Evolutionary conservation across 2,113 vertebrate species (phyloP).

Genomic region (Colinus virginianus): DNA sequence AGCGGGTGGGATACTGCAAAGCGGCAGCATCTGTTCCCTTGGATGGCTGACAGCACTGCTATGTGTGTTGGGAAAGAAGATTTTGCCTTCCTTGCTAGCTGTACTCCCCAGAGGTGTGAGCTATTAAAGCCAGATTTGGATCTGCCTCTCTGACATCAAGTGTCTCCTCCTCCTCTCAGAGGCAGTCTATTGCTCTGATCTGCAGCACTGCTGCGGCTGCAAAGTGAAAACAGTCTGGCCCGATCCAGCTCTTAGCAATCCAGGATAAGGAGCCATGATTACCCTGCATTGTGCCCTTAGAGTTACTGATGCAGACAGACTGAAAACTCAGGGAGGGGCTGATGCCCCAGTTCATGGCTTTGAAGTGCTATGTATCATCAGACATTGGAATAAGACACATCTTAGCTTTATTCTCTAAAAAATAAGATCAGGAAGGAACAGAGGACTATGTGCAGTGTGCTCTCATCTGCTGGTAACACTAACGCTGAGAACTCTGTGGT

Average conservation of each 20-base stretch:
- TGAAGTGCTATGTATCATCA: background rate
- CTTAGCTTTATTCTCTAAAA: background rate
- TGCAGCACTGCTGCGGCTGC: background rate
- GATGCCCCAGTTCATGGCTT: background rate
- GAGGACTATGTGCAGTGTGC: accelerated
- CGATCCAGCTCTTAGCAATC: background rate
- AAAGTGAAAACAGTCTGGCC: background rate
- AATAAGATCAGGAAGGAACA: background rate
- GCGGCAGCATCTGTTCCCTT: slow-evolving; percentile 14
- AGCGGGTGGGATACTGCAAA: slow-evolving; percentile 4
- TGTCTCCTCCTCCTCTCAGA: background rate
- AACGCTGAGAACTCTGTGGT: background rate
- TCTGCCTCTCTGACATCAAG: background rate
- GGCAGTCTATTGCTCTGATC: background rate
- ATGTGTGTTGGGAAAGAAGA: background rate
- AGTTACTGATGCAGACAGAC: background rate
- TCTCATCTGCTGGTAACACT: background rate
- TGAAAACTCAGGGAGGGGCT: background rate
- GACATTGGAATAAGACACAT: accelerated
- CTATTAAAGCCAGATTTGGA: slow-evolving; percentile 24
- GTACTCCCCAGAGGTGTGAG: background rate
- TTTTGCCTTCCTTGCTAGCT: background rate
- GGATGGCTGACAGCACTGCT: slow-evolving; percentile 32
- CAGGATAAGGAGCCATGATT: background rate
- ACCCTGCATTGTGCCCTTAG: background rate